Conservation (phyloP, 2,113 vertebrate genomes). For the Notarius lentiginosus region DNA sequence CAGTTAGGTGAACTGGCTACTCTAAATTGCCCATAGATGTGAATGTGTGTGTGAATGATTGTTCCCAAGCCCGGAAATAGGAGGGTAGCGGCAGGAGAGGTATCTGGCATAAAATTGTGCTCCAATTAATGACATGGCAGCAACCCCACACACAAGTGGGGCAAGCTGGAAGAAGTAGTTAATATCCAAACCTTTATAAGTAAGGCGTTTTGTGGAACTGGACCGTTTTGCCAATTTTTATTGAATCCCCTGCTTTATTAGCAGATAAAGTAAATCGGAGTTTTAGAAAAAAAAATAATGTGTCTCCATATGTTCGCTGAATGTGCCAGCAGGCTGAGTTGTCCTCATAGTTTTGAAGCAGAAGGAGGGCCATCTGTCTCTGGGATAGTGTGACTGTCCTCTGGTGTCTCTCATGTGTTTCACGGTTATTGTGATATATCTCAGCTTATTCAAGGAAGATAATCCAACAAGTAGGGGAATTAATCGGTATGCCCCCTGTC, state of each 20-base stretch:
- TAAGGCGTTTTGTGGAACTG: not conserved
- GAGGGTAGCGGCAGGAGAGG: too few species aligned
- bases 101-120: too few species aligned
- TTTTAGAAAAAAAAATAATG: not conserved
- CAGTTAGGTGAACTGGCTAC: too few species aligned
- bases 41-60: too few species aligned
- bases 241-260: not conserved
- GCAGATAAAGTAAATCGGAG: conserved; percentile 8
- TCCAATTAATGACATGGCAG: too few species aligned
- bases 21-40: too few species aligned
- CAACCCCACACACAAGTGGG: too few species aligned
- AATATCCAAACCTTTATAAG: not conserved
- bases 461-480: conserved; percentile 10
- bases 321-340: conserved; percentile 13
- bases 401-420: conserved; percentile 25
- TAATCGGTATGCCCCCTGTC: not conserved
- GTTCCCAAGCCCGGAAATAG: too few species aligned
- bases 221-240: not conserved
- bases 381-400: conserved; percentile 13
- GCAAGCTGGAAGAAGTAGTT: too few species aligned
- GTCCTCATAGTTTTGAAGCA: conserved; percentile 26
- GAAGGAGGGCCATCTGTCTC: conserved; percentile 40
- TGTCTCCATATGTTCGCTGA: conserved; percentile 29
- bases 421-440: conserved; percentile 6
- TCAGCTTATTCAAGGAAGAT: conserved; percentile 3